Base-by-base conservation (phyloP, 1,140 invertebrate genomes). In the Sitophilus oryzae region DNA sequence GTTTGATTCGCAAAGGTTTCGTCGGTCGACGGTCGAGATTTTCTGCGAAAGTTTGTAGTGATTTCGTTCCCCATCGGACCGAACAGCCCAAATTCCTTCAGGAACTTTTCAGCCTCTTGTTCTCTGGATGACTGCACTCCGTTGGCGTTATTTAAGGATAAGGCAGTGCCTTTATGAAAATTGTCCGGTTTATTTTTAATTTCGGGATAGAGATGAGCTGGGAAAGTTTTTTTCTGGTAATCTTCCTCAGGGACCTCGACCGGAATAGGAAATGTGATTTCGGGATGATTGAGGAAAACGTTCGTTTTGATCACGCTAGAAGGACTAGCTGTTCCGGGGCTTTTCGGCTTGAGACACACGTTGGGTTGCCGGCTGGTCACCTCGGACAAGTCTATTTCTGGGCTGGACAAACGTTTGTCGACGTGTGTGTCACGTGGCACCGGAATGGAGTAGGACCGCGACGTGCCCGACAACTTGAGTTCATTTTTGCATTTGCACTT, bases 21-120 rank as follows among this genome's bases (percentile, higher is more conserved):
- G 9, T 63, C 59, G 18, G 52, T 14, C 3, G 60, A 60, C 15
- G 4, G 52, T 9, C 50, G 43, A 1, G 64, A 66, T 8, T 35
- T 62, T 21, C 55, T 60, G 8, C 58, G 44, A 8, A 63, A 53
- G 18, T 30, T 53, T 2, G 59, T 53, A 6, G 58, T 38, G 1
- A 67, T 57, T 4, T 66, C 70, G 65, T 71, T 71, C n/a, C 70
- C 70, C 71, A 73, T 73, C 25, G 66, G 65, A 15, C 56, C 59
- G 53, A 69, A 60, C 16, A 69, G 63, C 11, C 65, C 67, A 20
- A 68, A 70, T 19, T 72, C 69, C 45, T 66, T 60, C 1, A 70
- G 47, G 35, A 68, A 70, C 49, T 69, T 68, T 19, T 65, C 51
- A n/a, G 65, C 63, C 9, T 69, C 67, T 18, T 64, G 59, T 21